A percentile compares a stretch with the other conserved stretches of the same genome.
phyloP scores from a whole-genome alignment of 2,113 vertebrate genomes.

The Gymnogyps californianus region DNA sequence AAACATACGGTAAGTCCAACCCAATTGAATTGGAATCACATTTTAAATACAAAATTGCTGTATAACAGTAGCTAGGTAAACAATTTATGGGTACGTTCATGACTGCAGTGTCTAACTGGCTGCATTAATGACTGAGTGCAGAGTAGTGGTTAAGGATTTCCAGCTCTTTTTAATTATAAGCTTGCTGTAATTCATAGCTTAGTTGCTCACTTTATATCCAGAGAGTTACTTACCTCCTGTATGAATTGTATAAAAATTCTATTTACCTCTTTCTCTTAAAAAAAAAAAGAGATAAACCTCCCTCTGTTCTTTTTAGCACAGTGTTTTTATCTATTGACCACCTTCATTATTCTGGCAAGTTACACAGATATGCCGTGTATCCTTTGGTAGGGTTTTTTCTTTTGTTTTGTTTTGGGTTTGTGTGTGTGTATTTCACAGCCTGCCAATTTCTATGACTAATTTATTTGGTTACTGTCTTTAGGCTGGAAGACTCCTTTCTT shows the following conservation, averaged over 20 bases:
- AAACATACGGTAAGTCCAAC: neutral
- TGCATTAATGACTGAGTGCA: neutral
- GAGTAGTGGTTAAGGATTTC: neutral
- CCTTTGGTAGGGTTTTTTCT: neutral
- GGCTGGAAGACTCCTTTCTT: neutral
- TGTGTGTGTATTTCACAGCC: neutral
- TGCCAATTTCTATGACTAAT: neutral
- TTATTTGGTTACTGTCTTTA: neutral
- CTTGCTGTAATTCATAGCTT: neutral
- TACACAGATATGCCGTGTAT: neutral
- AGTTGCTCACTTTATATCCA: neutral
- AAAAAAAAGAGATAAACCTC: rapidly evolving
- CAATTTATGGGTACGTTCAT: neutral
- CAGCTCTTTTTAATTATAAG: neutral
- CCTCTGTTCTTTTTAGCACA: neutral
- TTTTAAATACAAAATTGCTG: neutral
- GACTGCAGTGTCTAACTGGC: neutral
- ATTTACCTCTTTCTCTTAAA: neutral
- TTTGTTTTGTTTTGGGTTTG: neutral
- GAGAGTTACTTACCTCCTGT: neutral
- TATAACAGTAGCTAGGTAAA: neutral
- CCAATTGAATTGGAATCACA: neutral
- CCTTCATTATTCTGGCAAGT: neutral
- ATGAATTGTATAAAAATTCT: neutral
- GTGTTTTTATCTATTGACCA: neutral